These are phyloP conservation scores for Tethea ocularis DNA, from an alignment of 2,888 invertebrate species.

Conservation along the genomic window DNA sequence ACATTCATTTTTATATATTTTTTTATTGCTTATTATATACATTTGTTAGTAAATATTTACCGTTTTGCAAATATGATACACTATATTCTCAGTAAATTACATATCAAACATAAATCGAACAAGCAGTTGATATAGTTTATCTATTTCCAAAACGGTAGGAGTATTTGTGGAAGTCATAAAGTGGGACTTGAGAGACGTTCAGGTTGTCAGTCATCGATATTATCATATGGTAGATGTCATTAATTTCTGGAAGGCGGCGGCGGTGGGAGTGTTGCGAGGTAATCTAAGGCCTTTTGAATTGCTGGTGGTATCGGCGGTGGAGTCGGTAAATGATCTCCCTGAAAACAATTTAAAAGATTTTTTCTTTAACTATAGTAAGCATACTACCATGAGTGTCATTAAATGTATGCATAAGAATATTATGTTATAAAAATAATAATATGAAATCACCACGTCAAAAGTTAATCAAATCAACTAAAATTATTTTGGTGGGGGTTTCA, in stretches of 20 bases:
- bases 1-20: slow-evolving; percentile 66
- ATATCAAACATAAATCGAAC: too few relatives aligned
- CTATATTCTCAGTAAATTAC: background rate
- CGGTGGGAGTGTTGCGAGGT: slow-evolving; percentile 86
- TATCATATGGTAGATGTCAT: slow-evolving; percentile 16
- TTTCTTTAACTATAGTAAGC: background rate
- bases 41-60: slow-evolving; percentile 35
- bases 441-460: too few relatives aligned
- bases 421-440: too few relatives aligned
- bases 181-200: slow-evolving; percentile 16
- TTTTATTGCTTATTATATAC: slow-evolving; percentile 63
- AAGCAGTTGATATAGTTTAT: slow-evolving; percentile 11
- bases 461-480: too few relatives aligned
- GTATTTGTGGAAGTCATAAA: slow-evolving; percentile 37
- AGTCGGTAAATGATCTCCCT: slow-evolving; percentile 89
- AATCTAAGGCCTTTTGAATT: slow-evolving; percentile 89
- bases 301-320: slow-evolving; percentile 90
- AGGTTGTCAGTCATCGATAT: background rate
- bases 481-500: too few relatives aligned
- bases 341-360: slow-evolving; percentile 37
- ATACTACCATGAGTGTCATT: too few relatives aligned
- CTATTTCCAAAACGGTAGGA: slow-evolving; percentile 57
- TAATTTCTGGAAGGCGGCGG: slow-evolving; percentile 63
- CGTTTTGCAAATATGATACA: slow-evolving; percentile 54
- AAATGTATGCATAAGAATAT: too few relatives aligned